Evolutionary conservation across 2,797 vertebrate species (phyloP), one percentile per base, ranked within the genome.

Genomic region (Sternarchorhynchus goeldii): DNA sequence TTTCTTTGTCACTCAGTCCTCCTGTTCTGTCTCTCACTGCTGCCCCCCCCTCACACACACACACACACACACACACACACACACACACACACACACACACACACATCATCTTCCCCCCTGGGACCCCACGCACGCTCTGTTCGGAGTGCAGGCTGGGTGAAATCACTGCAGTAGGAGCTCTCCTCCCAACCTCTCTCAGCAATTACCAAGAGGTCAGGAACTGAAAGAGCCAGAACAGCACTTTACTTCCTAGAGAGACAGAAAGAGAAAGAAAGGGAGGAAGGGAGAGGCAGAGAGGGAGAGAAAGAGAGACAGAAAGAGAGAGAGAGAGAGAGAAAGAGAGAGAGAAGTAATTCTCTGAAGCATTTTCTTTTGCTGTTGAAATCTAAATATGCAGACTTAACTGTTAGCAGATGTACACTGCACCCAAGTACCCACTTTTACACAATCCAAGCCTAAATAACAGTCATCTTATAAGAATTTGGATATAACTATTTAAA

Each of bases 331-430:
- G 77, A 79, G 53, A 41, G 12, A 25, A 76, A 84, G 82, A 32
- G 16, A 36, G 45, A 63, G 50, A 29, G 59, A 36, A 16, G 50
- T 12, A 74, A 68, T 32, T 68, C 66, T 82, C 72, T 78, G 45
- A 50, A 50, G 45, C 45, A 50, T 12, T 50, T 50, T 50, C 45
- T 50, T 12, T 2, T 50, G 81, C 73, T 60, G 82, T 79, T 83
- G 71, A 87, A 87, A 80, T 58, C 2, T 59, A 90, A 90, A 75
- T 81, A 85, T 59, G 73, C 86, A 32, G 75, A 78, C 80, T 64
- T 89, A 90, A 92, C 81, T 85, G 80, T 84, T 87, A 89, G 86
- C 91, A 92, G 89, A 92, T 92, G 90, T 85, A 75, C 86, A 76
- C 75, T 82, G 73, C 81, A 85, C 73, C 73, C 63, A 87, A 82